Evolutionary conservation across 2,113 vertebrate genomes (phyloP), one percentile per base, ranked within the genome.

Genomic region (Ailurus styani): DNA sequence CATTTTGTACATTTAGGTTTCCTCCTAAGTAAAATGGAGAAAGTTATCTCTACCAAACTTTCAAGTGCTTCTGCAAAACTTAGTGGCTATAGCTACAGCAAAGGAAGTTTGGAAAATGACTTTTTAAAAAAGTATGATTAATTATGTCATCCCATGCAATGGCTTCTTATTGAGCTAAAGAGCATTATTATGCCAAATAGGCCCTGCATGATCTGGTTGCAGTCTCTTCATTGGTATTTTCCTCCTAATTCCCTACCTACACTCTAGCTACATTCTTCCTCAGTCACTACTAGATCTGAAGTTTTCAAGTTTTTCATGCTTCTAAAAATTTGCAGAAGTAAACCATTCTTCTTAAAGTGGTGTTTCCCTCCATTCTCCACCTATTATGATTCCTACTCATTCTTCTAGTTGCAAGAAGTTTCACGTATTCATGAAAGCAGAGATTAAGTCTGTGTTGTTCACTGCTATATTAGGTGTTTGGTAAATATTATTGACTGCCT

Each of bases 1-100:
- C 4, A 78, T 89, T 93, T 78, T 72, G 15, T 92, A 57, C 87
- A 78, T 50, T 90, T 96, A 87, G 62, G 13, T 85, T 95, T 91
- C 85, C 37, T 64, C 4, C 13, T 75, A 25, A 77, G 31, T 62
- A 87, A 88, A 88, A 27, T 78, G 31, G 45, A 47, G 9, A 42
- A 92, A 93, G 64, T 79, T 27, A 37, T 62, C 77, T 77, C 17
- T 95, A 84, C 25, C 5, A 45, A 94, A 73, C 34, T 84, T 96
- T 94, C 54, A 93, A 75, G n/a, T 83, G 90, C 34, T 37, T 25
- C 25, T 55, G n/a, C 18, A 84, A 66, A 87, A 87, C 9, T 47
- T 66, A 79, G 34, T 83, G 10, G 4, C 25, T 93, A 54, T 87
- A 84, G 92, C 86, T 94, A 86, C 75, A 60, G 25, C 25, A 95